These are phyloP conservation scores for Brachyhypopomus gauderio DNA, from an alignment of 2,113 vertebrate species.

Conservation along the genomic window DNA sequence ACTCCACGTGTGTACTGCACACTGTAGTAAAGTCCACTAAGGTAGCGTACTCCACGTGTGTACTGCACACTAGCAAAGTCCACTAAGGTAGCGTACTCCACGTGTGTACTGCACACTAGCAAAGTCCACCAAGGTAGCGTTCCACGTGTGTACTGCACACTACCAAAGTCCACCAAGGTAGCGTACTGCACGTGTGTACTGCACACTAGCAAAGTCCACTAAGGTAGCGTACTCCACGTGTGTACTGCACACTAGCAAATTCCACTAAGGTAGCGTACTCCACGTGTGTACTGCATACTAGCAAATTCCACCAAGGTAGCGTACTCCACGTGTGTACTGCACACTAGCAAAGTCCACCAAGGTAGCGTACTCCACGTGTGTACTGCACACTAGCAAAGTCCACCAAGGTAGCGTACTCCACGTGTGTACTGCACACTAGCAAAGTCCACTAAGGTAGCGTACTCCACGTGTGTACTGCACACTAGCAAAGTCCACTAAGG, in stretches of 20 bases:
- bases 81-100: not conserved
- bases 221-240: not conserved
- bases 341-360: not conserved
- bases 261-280: conserved; percentile 80
- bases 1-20: too few relatives aligned
- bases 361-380: not conserved
- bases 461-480: not conserved
- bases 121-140: too few relatives aligned
- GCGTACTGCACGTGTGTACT: conserved; percentile 6
- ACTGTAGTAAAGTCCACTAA: conserved; percentile 77
- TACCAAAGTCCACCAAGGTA: conserved; percentile 77
- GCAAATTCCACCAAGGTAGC: too few relatives aligned
- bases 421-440: conserved; percentile 39
- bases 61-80: not conserved
- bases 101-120: too few relatives aligned
- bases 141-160: too few relatives aligned
- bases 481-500: not conserved
- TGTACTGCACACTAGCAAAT: conserved; percentile 64
- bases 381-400: too few relatives aligned
- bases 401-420: too few relatives aligned
- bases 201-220: not conserved
- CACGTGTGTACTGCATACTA: not conserved
- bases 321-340: too few relatives aligned
- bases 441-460: conserved; percentile 83
- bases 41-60: conserved; percentile 67